phyloP scores from a whole-genome alignment of 2,113 vertebrate genomes.

The Halichoerus grypus region DNA sequence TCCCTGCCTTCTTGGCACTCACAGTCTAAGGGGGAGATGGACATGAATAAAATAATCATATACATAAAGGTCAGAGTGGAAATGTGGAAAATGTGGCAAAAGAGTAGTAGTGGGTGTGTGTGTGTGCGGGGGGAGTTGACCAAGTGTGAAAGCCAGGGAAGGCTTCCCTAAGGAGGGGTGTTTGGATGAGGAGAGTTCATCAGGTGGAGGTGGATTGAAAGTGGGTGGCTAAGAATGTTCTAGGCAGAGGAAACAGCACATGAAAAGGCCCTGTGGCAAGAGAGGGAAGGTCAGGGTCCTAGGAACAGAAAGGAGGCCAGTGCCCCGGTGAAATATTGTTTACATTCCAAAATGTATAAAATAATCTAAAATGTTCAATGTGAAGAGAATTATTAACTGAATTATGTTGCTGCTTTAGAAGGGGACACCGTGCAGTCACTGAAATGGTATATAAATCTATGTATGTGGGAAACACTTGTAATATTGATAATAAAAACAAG shows the following conservation, averaged over 20 bases:
- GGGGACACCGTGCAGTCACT: neutral
- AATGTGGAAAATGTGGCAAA: neutral
- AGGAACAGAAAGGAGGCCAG: neutral
- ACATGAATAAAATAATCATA: neutral
- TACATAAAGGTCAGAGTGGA: neutral
- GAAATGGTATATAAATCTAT: neutral
- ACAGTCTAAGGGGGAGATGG: neutral
- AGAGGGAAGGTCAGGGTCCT: neutral
- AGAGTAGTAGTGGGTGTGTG: neutral
- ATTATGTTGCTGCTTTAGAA: neutral
- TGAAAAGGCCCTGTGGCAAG: neutral
- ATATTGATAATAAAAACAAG: neutral
- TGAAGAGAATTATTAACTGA: neutral
- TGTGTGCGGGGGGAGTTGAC: no score
- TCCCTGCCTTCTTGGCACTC: neutral
- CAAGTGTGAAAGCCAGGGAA: neutral
- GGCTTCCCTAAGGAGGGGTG: neutral
- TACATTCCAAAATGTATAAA: neutral
- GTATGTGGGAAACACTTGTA: neutral
- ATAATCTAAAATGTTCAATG: neutral
- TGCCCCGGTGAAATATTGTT: neutral
- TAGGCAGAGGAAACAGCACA: neutral
- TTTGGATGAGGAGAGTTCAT: neutral
- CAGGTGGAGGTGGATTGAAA: neutral
- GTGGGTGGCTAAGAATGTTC: neutral